phyloP scores from a whole-genome alignment of 2,113 vertebrate genomes.

The Arenaria interpres region DNA sequence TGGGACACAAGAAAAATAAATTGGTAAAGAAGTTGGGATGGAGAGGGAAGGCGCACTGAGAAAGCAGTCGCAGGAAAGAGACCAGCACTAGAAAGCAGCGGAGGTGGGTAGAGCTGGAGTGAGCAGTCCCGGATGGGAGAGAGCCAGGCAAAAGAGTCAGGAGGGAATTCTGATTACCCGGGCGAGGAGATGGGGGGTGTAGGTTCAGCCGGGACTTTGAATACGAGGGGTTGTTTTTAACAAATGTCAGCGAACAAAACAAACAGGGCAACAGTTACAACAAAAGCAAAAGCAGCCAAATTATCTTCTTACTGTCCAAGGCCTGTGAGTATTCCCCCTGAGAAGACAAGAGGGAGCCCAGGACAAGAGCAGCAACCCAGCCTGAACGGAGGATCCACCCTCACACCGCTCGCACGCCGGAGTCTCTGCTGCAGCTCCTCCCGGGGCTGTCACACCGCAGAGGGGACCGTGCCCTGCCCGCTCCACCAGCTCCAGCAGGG shows the following conservation, averaged over 20 bases:
- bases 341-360: neutral
- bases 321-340: neutral
- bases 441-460: neutral
- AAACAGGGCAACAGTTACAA: neutral
- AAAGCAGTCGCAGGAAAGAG: neutral
- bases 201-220: neutral
- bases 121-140: neutral
- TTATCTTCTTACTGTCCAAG: neutral
- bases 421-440: neutral
- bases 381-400: neutral
- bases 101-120: rapidly evolving
- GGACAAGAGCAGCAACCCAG: neutral
- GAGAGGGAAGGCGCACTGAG: neutral
- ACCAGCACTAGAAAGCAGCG: neutral
- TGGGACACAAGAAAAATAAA: neutral
- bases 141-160: neutral
- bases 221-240: neutral
- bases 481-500: rapidly evolving
- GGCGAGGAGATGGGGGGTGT: neutral
- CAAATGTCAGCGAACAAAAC: neutral
- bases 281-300: neutral
- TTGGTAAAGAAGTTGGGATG: neutral
- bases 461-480: rapidly evolving
- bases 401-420: rapidly evolving
- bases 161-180: neutral